phyloP scores from a whole-genome alignment of 2,797 vertebrate genomes.

The Gallirallus australis region DNA sequence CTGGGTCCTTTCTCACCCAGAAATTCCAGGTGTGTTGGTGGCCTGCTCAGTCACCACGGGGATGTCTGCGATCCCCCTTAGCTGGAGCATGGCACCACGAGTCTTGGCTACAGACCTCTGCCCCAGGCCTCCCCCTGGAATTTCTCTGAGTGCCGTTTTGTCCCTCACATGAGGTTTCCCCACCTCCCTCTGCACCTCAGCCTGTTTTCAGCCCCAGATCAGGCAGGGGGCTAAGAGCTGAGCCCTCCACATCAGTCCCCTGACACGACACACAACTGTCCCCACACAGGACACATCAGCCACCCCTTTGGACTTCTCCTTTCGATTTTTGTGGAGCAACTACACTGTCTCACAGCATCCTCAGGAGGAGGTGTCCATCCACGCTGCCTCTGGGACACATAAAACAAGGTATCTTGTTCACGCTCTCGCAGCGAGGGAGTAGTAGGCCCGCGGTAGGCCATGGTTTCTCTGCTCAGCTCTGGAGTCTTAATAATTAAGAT shows the following conservation, averaged over 20 bases:
- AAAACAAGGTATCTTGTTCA: not conserved
- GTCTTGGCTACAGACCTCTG: not conserved
- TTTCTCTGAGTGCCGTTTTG: not conserved
- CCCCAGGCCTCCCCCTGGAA: not conserved
- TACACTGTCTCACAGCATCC: not conserved
- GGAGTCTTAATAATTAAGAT: conserved; percentile 32
- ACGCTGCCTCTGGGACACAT: not conserved
- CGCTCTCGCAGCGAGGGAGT: not conserved
- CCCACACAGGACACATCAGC: not conserved
- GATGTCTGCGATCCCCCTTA: not conserved
- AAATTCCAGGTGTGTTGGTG: not conserved
- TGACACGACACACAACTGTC: not conserved
- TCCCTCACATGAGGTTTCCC: not conserved
- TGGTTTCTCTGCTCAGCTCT: not conserved
- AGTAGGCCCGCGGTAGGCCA: not conserved
- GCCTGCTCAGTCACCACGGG: not conserved
- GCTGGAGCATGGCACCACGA: not conserved
- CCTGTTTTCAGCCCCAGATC: not conserved
- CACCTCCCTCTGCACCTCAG: not conserved
- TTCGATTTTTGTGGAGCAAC: not conserved
- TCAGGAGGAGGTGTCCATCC: not conserved
- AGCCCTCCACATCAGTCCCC: not conserved
- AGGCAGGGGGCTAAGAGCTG: not conserved
- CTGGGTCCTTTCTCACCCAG: not conserved
- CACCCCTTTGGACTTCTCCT: not conserved